phyloP scores from a whole-genome alignment of 2,797 vertebrate species.

The Rhynchonycteris naso region DNA sequence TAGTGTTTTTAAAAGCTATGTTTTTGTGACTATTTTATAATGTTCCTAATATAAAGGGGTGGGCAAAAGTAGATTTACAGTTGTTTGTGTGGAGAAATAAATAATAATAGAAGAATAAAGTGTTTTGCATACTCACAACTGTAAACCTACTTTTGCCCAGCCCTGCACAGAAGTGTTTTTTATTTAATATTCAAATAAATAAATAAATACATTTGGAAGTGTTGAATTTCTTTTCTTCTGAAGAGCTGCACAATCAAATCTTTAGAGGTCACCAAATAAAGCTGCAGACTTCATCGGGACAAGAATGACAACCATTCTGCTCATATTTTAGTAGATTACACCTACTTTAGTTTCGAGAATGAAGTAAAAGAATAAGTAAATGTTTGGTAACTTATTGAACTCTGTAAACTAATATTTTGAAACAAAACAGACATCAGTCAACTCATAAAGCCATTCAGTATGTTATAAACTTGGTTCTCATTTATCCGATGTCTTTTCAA shows the following conservation, averaged over 20 bases:
- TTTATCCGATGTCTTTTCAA: background rate
- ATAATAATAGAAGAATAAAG: background rate
- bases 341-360: background rate
- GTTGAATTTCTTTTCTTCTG: background rate
- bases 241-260: background rate
- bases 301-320: background rate
- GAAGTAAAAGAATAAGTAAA: background rate
- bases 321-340: background rate
- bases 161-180: background rate
- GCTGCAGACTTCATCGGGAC: background rate
- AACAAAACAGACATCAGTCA: background rate
- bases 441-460: background rate
- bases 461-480: background rate
- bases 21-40: conserved; percentile 32
- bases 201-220: background rate
- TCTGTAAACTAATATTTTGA: conserved; percentile 21
- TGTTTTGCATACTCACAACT: background rate
- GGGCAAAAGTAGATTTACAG: background rate
- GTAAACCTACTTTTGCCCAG: background rate
- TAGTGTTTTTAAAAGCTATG: conserved; percentile 23
- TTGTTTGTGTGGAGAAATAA: background rate
- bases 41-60: background rate
- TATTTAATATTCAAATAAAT: background rate
- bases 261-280: background rate
- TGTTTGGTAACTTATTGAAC: background rate